Percentiles rank a stretch among this genome's conserved stretches.
Evolutionary conservation across 2,888 invertebrate species (phyloP).

Genomic region (Zele albiditarsus): DNA sequence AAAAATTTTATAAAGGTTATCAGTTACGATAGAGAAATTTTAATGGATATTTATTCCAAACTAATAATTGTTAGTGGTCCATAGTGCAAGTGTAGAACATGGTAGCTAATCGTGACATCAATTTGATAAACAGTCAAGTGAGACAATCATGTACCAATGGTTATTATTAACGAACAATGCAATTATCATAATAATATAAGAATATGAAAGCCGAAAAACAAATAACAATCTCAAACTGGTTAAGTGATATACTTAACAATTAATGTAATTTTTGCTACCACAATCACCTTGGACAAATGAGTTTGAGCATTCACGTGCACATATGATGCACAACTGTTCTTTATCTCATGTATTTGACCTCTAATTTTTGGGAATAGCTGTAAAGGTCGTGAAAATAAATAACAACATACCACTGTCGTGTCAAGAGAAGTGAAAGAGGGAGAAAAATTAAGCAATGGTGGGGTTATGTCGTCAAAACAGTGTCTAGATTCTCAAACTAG

Average conservation of each 20-base stretch:
- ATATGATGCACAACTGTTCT: neutral
- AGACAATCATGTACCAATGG: neutral
- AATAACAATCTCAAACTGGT: neutral
- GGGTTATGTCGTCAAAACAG: slow-evolving; percentile 22
- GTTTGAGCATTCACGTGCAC: neutral
- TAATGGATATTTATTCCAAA: neutral
- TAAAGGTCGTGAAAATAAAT: slow-evolving; percentile 61
- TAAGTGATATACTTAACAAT: neutral
- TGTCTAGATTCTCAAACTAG: neutral
- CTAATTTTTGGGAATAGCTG: slow-evolving; percentile 55
- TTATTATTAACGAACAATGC: neutral
- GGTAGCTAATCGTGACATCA: neutral
- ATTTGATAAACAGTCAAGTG: neutral
- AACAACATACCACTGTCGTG: slow-evolving; percentile 34
- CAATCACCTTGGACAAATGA: neutral
- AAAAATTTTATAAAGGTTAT: neutral
- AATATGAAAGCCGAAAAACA: neutral
- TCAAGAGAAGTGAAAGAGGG: neutral
- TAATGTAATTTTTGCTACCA: neutral
- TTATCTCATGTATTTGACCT: slow-evolving; percentile 60
- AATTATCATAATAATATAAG: neutral
- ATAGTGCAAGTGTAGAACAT: neutral
- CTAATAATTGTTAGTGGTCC: neutral
- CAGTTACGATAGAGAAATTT: neutral
- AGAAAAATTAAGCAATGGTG: neutral